Evolutionary conservation across 2,888 invertebrate species (phyloP).

Genomic region (Melanostoma mellinum): DNA sequence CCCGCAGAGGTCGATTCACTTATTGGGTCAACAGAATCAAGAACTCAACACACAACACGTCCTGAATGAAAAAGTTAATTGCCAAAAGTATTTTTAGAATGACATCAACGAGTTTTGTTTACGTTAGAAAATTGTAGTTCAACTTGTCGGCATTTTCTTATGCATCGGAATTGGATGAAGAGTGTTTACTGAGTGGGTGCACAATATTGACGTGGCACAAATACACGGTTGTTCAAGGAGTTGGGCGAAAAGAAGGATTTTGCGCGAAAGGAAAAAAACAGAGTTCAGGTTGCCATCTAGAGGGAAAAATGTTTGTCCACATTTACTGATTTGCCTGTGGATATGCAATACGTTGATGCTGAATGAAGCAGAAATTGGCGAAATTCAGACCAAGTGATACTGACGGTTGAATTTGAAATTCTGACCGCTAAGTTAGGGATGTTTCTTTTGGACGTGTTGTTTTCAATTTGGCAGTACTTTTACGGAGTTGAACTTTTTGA

Average conservation of each 20-base stretch:
- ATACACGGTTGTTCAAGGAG: background rate
- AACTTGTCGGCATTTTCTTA: conserved; percentile 29
- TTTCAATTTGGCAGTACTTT: no score
- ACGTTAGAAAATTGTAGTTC: conserved; percentile 5
- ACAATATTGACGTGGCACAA: conserved; percentile 6
- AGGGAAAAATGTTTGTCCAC: no score
- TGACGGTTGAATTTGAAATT: no score
- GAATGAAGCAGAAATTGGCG: no score
- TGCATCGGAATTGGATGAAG: conserved; percentile 2
- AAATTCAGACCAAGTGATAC: no score
- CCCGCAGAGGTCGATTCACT: background rate
- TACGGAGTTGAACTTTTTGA: no score
- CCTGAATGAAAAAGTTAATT: no score
- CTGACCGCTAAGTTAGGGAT: no score
- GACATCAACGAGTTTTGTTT: conserved; percentile 27
- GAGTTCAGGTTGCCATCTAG: background rate
- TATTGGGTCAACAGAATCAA: background rate
- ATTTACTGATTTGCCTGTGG: no score
- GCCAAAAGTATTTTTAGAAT: background rate
- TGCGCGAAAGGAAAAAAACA: conserved; percentile 1
- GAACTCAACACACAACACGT: no score
- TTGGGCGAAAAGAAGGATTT: background rate
- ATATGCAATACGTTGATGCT: no score
- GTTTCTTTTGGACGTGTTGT: no score
- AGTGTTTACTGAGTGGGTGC: conserved; percentile 5